Evolutionary conservation across 2,113 vertebrate species (phyloP).

Genomic region (Echinops telfairi): DNA sequence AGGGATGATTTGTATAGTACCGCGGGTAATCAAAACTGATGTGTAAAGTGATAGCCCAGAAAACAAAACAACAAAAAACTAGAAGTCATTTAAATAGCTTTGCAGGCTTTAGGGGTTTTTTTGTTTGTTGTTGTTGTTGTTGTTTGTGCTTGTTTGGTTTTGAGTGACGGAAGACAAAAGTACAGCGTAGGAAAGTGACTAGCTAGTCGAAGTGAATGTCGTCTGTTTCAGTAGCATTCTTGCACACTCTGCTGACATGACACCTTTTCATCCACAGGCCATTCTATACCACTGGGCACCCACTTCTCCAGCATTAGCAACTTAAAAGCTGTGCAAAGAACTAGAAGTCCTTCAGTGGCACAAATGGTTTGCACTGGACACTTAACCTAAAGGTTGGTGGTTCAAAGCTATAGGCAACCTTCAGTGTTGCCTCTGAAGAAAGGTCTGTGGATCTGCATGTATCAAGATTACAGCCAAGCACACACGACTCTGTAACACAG

Average conservation of each 20-base stretch:
- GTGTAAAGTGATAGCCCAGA: slow-evolving; percentile 17
- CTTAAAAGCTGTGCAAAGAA: neutral
- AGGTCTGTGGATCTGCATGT: neutral
- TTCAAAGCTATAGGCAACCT: neutral
- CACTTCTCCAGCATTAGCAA: neutral
- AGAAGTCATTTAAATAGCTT: slow-evolving; percentile 45
- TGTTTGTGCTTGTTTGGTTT: too few species aligned
- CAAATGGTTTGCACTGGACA: neutral
- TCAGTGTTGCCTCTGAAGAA: neutral
- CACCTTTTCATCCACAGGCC: rapidly evolving
- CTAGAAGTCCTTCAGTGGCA: too few species aligned
- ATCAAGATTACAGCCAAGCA: neutral
- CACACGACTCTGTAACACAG: too few species aligned
- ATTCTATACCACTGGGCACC: neutral
- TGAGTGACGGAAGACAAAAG: neutral
- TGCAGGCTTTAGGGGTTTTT: neutral
- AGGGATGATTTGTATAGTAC: slow-evolving; percentile 15
- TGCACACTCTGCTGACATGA: rapidly evolving
- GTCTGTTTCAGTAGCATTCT: rapidly evolving
- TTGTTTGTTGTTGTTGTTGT: too few species aligned
- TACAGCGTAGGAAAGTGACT: neutral
- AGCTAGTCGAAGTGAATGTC: neutral
- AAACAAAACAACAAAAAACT: neutral
- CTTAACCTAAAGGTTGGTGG: neutral
- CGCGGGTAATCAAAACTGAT: slow-evolving; percentile 43